These are phyloP conservation scores for Drosophila ficusphila DNA, from an alignment of 1,140 invertebrate species.

Conservation along the genomic window DNA sequence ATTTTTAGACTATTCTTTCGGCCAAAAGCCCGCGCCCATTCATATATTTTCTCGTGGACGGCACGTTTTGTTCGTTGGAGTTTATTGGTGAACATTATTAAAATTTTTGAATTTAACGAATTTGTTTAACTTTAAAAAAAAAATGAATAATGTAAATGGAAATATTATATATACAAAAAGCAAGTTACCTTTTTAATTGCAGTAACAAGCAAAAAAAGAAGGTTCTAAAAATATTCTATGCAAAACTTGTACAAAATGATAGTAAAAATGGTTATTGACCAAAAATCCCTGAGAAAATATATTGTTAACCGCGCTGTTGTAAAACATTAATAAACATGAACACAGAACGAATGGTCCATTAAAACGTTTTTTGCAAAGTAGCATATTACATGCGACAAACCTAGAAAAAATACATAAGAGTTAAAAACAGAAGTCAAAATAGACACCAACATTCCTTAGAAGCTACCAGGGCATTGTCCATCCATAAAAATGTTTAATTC, in stretches of 20 bases:
- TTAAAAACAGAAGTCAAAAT: conserved; percentile 3
- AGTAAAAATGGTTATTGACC: too few relatives aligned
- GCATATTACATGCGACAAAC: not conserved
- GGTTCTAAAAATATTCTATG: not conserved
- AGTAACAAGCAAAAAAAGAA: too few relatives aligned
- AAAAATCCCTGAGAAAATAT: conserved; percentile 1
- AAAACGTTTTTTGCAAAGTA: conserved; percentile 1
- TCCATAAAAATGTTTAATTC: too few relatives aligned
- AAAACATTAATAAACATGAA: not conserved
- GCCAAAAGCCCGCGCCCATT: conserved; percentile 22
- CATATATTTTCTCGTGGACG: conserved; percentile 17
- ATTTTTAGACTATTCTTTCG: conserved; percentile 40
- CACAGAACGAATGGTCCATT: conserved; percentile 18
- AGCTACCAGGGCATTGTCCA: conserved; percentile 28
- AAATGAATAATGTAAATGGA: too few relatives aligned
- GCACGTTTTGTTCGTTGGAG: conserved; percentile 8
- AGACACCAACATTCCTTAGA: not conserved
- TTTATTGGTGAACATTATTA: not conserved
- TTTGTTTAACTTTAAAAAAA: too few relatives aligned
- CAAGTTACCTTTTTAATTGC: too few relatives aligned
- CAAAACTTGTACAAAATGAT: too few relatives aligned
- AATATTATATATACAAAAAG: too few relatives aligned
- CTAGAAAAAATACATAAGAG: not conserved
- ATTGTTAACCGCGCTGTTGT: not conserved
- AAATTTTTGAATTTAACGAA: not conserved